Percentiles rank a stretch among this genome's conserved stretches.
These are phyloP conservation scores for Ferrisia virgata DNA, from an alignment of 2,888 invertebrate species.

Conservation along the genomic window DNA sequence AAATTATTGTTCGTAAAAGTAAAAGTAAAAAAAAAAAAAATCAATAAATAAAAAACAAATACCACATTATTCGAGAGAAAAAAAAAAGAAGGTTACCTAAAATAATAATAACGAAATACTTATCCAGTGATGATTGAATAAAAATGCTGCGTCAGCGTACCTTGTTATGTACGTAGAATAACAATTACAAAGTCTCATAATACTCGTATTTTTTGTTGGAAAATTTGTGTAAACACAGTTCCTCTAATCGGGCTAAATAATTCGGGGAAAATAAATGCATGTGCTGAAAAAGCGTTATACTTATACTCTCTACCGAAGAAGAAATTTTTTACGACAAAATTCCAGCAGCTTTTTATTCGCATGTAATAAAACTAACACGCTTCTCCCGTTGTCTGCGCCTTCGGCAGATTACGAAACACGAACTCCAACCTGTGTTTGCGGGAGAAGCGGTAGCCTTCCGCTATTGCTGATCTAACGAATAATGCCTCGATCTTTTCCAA, in stretches of 20 bases:
- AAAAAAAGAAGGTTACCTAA: background rate
- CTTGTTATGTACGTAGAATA: background rate
- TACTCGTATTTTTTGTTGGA: background rate
- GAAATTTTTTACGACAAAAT: background rate
- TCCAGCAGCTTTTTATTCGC: background rate
- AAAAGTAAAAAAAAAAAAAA: no score
- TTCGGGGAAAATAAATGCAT: background rate
- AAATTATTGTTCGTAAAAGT: background rate
- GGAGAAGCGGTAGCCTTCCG: conserved; percentile 40
- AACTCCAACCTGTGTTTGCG: conserved; percentile 36
- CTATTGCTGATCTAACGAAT: conserved; percentile 46
- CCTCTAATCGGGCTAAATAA: background rate
- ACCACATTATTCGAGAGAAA: background rate
- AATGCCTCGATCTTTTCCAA: conserved; percentile 67
- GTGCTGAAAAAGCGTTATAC: background rate
- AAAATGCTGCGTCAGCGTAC: background rate
- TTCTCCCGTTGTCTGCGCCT: conserved; percentile 33
- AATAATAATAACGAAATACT: background rate
- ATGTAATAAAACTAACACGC: conserved; percentile 25
- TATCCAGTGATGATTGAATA: background rate
- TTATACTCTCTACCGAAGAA: background rate
- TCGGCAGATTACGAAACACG: conserved; percentile 44
- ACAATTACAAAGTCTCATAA: background rate
- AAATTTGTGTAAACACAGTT: background rate
- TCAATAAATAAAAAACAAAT: no score